Evolutionary conservation across 1,140 invertebrate species (phyloP), one percentile per base, ranked within the genome.

Genomic region (Psilanteris sp.): DNA sequence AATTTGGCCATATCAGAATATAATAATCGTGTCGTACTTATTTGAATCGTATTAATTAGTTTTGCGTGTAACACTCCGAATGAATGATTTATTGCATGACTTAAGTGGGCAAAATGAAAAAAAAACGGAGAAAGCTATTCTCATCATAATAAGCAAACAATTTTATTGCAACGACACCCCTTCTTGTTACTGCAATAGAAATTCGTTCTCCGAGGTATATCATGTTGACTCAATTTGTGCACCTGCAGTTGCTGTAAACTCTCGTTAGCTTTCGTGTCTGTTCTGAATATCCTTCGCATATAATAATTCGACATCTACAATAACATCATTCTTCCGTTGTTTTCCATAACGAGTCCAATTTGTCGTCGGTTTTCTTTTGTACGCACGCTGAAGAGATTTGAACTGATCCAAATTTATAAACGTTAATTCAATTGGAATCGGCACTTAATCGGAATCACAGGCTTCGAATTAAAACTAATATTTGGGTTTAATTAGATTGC

Each of bases 141-240:
- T 8, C 5, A 11, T 20, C 31, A 44, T 31, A 55, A 55, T 55
- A 67, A 37, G 41, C 62, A 13, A 46, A 67, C 44, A 43, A 31
- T 50, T 64, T 64, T 34, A 52, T 34, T 29, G 16, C 22, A 26
- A n/a, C 10, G 1, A 5, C 16, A 50, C 24, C 41, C 13, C 39
- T 68, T 41, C 59, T 41, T 32, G 59, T 64, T 52, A 52, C 44
- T 16, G 46, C 36, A 36, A 67, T 22, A 55, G 20, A 64, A 55
- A 67, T 55, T 44, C 20, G 29, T 37, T 50, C 32, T 39, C 16
- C 32, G 43, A 20, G 27, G 46, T 70, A 26, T 46, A 46, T 71
- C 55, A 16, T 13, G 46, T 62, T 57, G 67, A 61, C 48, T 71
- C 46, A 71, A 71, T 71, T 71, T 54, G 55, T 11, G 22, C 36